Evolutionary conservation across 2,888 invertebrate species (phyloP), one percentile per base, ranked within the genome.

Genomic region (Chrysopilus asiliformis): DNA sequence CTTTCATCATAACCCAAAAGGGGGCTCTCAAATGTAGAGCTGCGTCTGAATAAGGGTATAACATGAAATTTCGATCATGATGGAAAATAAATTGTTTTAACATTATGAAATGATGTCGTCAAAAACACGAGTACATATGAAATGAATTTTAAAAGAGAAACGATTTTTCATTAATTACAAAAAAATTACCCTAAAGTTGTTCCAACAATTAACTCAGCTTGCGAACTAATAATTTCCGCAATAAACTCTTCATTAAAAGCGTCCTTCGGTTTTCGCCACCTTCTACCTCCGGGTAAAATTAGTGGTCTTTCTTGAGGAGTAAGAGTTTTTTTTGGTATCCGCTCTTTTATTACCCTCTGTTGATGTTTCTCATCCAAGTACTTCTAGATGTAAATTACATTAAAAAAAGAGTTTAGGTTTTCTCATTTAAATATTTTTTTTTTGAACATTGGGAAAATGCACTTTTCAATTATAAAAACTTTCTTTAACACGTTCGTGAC

Each of bases 161-260:
- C n/a, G n/a, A n/a, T 18, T 33, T 24, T 33, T 22, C 7, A 22
- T 9, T 22, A 22, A 22, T 22, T 9, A 7, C 9, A 8, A n/a
- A 22, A 25, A 24, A 24, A 43, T 65, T 76, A 91, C 91, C 89
- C 89, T 56, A 85, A 71, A 40, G 82, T 77, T 49, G 79, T 79
- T 45, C 87, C 86, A 37, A 79, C 74, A 42, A 93, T 78, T 27
- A 89, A 74, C 66, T 90, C 87, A 2, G 87, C 79, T 58, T 89
- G 90, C 5, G 80, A 76, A 40, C 79, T 76, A 45, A 93, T 68
- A 2, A 85, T 81, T 54, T 89, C 83, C 13, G 83, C 81, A 39
- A 94, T 85, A 65, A 82, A 79, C 52, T 85, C 79, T 48, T 93
- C 89, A 44, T 87, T 81, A 69, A 85, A 90, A 28, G 87, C 80